Conservation (phyloP, 2,888 invertebrate species). For the Trichopoda pennipes region DNA sequence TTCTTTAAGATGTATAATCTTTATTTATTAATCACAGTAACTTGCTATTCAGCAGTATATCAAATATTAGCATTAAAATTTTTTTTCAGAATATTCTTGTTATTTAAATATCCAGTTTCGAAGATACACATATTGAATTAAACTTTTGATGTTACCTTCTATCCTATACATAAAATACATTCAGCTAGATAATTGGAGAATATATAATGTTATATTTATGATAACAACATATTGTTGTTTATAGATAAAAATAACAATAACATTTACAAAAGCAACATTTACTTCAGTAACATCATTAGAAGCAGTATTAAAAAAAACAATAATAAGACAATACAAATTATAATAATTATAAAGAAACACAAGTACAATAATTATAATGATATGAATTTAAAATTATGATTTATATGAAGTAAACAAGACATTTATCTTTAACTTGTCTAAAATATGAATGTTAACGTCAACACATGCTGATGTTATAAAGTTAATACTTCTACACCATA, state of each 20-base stretch:
- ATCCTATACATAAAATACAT: neutral
- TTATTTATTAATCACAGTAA: too few species aligned
- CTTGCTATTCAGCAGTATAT: too few species aligned
- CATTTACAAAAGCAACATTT: slow-evolving; percentile 14
- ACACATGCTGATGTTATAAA: slow-evolving; percentile 4
- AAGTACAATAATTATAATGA: slow-evolving; percentile 38
- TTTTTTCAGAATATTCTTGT: too few species aligned
- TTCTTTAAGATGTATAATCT: too few species aligned
- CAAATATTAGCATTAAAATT: too few species aligned
- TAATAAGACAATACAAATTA: slow-evolving; percentile 10
- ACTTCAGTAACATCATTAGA: neutral
- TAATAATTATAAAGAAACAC: slow-evolving; percentile 37
- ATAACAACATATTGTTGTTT: slow-evolving; percentile 24
- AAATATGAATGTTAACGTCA: neutral
- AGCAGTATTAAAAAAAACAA: slow-evolving; percentile 5
- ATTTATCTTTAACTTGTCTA: slow-evolving; percentile 36
- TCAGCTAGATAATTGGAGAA: neutral
- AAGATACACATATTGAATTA: neutral
- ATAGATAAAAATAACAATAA: neutral
- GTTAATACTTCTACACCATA: neutral
- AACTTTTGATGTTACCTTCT: too few species aligned
- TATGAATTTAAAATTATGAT: slow-evolving; percentile 30
- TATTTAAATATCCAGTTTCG: neutral
- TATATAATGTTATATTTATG: neutral
- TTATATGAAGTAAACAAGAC: slow-evolving; percentile 5